Conservation (phyloP, 2,113 vertebrate genomes). For the Brachypteracias leptosomus region DNA sequence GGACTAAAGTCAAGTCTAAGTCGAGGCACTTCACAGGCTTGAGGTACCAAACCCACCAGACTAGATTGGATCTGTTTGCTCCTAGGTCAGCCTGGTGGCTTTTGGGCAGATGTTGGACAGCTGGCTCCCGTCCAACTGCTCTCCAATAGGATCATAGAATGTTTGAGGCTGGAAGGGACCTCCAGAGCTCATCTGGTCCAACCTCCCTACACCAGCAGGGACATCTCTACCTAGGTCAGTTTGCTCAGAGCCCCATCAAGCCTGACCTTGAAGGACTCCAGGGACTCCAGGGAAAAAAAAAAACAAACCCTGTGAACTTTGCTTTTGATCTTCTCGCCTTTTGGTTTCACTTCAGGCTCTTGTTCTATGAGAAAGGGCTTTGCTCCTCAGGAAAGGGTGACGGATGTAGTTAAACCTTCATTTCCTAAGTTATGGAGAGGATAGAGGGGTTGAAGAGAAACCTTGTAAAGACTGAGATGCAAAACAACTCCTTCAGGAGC, state of each 20-base stretch:
- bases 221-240: too few relatives aligned
- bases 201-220: too few relatives aligned
- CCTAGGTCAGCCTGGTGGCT: neutral
- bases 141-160: rapidly evolving
- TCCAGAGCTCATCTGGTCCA: too few relatives aligned
- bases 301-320: too few relatives aligned
- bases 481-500: neutral
- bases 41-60: neutral
- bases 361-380: rapidly evolving
- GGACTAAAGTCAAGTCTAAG: neutral
- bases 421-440: neutral
- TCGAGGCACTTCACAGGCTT: neutral
- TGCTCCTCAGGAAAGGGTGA: neutral
- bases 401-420: neutral
- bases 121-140: neutral
- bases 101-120: neutral
- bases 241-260: too few relatives aligned
- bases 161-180: too few relatives aligned
- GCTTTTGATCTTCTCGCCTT: neutral
- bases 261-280: too few relatives aligned
- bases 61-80: rapidly evolving
- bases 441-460: neutral
- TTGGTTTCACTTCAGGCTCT: neutral
- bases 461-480: neutral
- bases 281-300: too few relatives aligned